Conservation (phyloP, 2,113 vertebrate species). For the Nyctibius bracteatus region DNA sequence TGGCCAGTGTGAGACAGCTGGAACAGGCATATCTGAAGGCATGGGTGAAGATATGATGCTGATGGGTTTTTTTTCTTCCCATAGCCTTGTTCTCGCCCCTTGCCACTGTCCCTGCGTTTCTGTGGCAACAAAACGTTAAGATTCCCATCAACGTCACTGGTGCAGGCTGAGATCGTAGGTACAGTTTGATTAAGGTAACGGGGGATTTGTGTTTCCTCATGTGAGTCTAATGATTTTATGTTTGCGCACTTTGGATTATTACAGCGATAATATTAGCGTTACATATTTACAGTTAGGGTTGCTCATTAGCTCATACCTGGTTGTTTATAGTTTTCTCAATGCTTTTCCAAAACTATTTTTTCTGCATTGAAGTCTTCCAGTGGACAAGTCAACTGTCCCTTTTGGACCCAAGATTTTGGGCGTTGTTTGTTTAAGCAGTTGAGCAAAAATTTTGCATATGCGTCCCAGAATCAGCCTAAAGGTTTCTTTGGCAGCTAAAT, state of each 20-base stretch:
- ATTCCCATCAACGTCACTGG: background rate
- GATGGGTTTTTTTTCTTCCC: background rate
- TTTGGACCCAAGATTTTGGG: background rate
- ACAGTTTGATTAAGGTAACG: background rate
- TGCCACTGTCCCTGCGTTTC: background rate
- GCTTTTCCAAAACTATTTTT: background rate
- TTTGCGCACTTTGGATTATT: background rate
- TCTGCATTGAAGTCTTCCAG: background rate
- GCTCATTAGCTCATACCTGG: background rate
- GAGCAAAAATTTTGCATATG: background rate
- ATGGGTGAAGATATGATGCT: background rate
- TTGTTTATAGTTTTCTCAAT: background rate
- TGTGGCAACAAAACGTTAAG: background rate
- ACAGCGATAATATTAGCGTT: background rate
- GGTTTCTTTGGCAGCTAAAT: background rate
- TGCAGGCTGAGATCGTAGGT: background rate
- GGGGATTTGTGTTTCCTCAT: background rate
- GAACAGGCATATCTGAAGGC: background rate
- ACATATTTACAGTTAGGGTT: background rate
- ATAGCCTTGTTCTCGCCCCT: background rate
- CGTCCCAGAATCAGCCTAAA: background rate
- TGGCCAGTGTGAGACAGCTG: background rate
- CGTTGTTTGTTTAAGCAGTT: background rate
- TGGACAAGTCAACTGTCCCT: background rate
- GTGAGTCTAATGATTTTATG: background rate